Evolutionary conservation across 2,113 vertebrate species (phyloP).

Genomic region (Dissostichus mawsoni): DNA sequence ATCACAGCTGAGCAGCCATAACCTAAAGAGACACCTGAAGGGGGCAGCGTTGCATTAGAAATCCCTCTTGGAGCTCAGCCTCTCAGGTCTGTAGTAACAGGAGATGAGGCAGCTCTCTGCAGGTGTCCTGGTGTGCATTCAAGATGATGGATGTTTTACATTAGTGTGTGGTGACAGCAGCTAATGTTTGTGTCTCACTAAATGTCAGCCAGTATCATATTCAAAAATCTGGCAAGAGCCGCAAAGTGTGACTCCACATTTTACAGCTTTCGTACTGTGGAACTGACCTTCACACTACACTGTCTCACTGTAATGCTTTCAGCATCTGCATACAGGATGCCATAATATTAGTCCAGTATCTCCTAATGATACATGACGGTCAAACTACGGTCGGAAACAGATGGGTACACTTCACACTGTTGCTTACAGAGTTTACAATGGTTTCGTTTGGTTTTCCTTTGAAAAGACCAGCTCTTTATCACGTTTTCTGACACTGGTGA

Average conservation of each 20-base stretch:
- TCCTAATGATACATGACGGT: neutral
- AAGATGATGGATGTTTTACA: slow-evolving; percentile 76
- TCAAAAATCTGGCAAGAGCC: slow-evolving; percentile 62
- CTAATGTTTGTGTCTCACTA: slow-evolving; percentile 75
- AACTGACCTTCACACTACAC: slow-evolving; percentile 54
- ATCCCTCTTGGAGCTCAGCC: slow-evolving; percentile 4
- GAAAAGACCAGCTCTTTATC: neutral
- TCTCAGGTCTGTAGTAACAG: slow-evolving; percentile 38
- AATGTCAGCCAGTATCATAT: slow-evolving; percentile 77
- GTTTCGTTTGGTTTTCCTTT: neutral
- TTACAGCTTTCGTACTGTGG: slow-evolving; percentile 54
- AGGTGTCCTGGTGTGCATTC: slow-evolving; percentile 61
- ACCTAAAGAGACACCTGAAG: slow-evolving; percentile 28
- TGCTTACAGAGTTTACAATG: neutral
- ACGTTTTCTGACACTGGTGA: neutral
- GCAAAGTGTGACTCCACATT: slow-evolving; percentile 51
- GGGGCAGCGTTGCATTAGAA: slow-evolving; percentile 65
- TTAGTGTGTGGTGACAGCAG: slow-evolving; percentile 75
- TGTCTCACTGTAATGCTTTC: slow-evolving; percentile 14
- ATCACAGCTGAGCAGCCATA: neutral
- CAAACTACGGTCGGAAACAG: neutral
- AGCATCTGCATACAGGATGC: slow-evolving; percentile 12
- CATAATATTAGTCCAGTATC: neutral
- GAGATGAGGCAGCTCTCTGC: slow-evolving; percentile 61
- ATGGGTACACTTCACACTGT: slow-evolving; percentile 1